A percentile compares a stretch with the other conserved stretches of the same genome.
Evolutionary conservation across 2,888 invertebrate genomes (phyloP).

Genomic region (Thumatha senex): DNA sequence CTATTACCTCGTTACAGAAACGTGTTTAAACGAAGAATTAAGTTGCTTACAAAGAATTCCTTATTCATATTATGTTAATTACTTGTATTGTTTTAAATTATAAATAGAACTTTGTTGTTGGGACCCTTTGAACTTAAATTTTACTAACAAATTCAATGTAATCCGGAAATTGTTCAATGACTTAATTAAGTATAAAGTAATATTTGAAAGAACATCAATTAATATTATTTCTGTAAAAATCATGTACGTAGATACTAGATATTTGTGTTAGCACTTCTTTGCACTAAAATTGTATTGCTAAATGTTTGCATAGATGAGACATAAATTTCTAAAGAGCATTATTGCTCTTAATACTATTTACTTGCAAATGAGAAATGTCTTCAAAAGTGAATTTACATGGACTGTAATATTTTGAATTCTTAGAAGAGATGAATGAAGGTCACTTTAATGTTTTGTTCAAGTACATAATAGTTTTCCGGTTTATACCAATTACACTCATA

Average conservation of each 20-base stretch:
- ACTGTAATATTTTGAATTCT: too few species aligned
- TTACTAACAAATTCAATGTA: conserved; percentile 28
- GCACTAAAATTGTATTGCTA: too few species aligned
- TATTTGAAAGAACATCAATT: background rate
- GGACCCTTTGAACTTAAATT: conserved; percentile 30
- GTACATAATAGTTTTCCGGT: conserved; percentile 13
- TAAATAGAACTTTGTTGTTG: conserved; percentile 4
- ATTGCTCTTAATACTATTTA: too few species aligned
- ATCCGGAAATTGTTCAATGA: conserved; percentile 33
- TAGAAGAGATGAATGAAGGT: too few species aligned
- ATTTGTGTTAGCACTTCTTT: too few species aligned
- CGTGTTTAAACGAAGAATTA: background rate
- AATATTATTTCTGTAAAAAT: background rate
- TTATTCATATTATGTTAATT: background rate
- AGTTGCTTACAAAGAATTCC: background rate
- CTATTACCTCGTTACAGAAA: background rate
- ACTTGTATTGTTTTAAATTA: background rate
- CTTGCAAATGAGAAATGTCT: too few species aligned
- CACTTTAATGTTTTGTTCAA: too few species aligned
- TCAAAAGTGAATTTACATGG: too few species aligned
- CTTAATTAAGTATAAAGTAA: conserved; percentile 7
- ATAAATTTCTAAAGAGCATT: too few species aligned
- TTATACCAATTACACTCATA: background rate
- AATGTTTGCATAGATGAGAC: too few species aligned
- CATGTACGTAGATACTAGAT: background rate